A percentile compares a stretch with the other conserved stretches of the same genome.
Conservation (phyloP, 2,888 invertebrate species). For the Antitype chi region DNA sequence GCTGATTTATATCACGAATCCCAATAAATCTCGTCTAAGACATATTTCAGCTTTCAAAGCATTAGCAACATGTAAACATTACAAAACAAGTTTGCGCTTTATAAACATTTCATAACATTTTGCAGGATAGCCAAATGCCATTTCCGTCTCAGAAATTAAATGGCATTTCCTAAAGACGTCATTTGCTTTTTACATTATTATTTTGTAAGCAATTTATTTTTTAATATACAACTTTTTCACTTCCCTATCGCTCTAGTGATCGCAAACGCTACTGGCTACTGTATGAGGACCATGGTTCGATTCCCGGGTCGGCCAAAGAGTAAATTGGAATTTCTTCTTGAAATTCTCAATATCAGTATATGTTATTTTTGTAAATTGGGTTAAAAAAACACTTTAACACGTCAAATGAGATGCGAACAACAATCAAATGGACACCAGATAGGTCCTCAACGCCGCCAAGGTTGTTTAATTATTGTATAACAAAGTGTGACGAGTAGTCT, state of each 20-base stretch:
- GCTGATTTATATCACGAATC: constrained; percentile 13
- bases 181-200: background rate
- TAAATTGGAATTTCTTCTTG: background rate
- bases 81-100: constrained; percentile 11
- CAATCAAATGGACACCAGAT: constrained; percentile 13
- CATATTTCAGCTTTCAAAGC: constrained; percentile 33
- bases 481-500: constrained; percentile 66
- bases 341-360: background rate
- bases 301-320: background rate
- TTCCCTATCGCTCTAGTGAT: background rate
- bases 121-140: constrained; percentile 33
- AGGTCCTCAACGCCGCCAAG: constrained; percentile 45
- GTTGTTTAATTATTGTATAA: constrained; percentile 58
- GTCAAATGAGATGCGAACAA: background rate
- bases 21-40: constrained; percentile 33
- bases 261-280: background rate
- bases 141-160: constrained; percentile 40
- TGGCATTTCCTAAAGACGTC: constrained; percentile 32
- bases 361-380: background rate
- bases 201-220: background rate
- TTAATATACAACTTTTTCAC: no score
- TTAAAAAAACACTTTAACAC: background rate
- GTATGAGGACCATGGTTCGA: background rate
- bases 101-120: constrained; percentile 50
- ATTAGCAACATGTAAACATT: constrained; percentile 48